Evolutionary conservation across 2,888 invertebrate genomes (phyloP).

Genomic region (Orthosia gracilis): DNA sequence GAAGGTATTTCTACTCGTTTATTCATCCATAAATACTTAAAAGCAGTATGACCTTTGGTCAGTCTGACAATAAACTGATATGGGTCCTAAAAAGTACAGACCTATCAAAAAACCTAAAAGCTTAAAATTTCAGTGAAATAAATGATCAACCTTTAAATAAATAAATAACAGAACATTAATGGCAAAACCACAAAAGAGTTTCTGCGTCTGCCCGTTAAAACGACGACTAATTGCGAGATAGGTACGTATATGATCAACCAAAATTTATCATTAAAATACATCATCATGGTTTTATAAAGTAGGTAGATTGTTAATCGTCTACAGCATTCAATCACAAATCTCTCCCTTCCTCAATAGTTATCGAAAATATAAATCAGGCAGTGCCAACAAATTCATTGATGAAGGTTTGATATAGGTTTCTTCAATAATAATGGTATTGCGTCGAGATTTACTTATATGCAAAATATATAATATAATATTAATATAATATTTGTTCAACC

Average conservation of each 20-base stretch:
- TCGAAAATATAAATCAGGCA: conserved; percentile 37
- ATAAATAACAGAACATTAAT: conserved; percentile 37
- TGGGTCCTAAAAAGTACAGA: not conserved
- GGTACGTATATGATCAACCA: not conserved
- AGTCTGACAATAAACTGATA: conserved; percentile 6
- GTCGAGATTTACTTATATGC: conserved; percentile 24
- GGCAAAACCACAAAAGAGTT: conserved; percentile 42
- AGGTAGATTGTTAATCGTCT: conserved; percentile 3
- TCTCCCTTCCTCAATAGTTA: conserved; percentile 5
- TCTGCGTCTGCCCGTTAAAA: conserved; percentile 3
- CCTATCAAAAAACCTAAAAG: conserved; percentile 1
- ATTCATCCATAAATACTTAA: conserved; percentile 8
- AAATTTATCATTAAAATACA: conserved; percentile 15
- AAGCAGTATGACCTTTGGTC: not conserved
- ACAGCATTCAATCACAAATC: conserved; percentile 13
- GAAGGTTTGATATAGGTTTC: conserved; percentile 52
- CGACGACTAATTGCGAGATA: conserved; percentile 13
- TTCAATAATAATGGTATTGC: conserved; percentile 27
- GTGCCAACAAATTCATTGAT: conserved; percentile 48
- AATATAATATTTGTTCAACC: too few species aligned
- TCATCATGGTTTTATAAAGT: conserved; percentile 13
- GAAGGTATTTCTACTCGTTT: not conserved
- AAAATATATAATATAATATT: conserved; percentile 27
- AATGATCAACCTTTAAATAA: conserved; percentile 34
- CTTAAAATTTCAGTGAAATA: conserved; percentile 28